phyloP scores from a whole-genome alignment of 1,140 invertebrate genomes.

The Acromyrmex heyeri region DNA sequence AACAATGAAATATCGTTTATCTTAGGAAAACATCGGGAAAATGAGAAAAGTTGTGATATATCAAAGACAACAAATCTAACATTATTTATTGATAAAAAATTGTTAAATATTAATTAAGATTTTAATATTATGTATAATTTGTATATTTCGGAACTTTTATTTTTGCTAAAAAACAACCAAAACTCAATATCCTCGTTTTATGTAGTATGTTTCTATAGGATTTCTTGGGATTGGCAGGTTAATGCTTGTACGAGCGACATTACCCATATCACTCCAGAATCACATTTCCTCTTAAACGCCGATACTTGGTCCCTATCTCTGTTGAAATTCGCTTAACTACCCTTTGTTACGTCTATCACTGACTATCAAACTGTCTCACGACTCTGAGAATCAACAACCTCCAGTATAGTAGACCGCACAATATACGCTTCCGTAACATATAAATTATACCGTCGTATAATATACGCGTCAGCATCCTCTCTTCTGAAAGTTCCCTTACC shows the following conservation, averaged over 20 bases:
- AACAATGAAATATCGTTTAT: no score
- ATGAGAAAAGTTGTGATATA: no score
- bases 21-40: no score
- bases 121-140: no score
- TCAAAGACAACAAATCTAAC: no score
- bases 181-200: not conserved
- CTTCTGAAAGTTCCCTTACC: not conserved
- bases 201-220: not conserved
- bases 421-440: not conserved
- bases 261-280: not conserved
- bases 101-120: no score
- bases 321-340: conserved; percentile 25
- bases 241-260: not conserved
- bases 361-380: conserved; percentile 6
- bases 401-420: not conserved
- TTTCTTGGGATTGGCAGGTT: not conserved
- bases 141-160: no score
- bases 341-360: conserved; percentile 25
- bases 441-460: not conserved
- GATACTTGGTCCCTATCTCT: conserved; percentile 11
- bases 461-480: not conserved
- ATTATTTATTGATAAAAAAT: no score
- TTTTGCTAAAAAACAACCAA: no score
- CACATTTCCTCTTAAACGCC: conserved; percentile 31
- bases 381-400: not conserved